A percentile compares a stretch with the other conserved stretches of the same genome.
phyloP scores from a whole-genome alignment of 2,797 vertebrate genomes.

The Hippoglossus hippoglossus region DNA sequence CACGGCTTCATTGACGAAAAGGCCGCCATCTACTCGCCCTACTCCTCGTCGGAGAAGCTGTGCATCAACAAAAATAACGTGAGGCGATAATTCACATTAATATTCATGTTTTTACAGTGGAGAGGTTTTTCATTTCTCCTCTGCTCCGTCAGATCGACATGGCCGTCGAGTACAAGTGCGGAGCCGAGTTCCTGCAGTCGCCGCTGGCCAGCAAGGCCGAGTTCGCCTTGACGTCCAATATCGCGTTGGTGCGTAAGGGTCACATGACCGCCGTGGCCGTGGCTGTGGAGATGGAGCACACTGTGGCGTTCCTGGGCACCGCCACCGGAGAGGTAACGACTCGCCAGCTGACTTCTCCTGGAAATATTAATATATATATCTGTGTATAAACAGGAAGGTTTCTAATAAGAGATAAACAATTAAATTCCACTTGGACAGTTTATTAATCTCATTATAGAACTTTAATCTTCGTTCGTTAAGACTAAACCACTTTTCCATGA shows the following conservation, averaged over 20 bases:
- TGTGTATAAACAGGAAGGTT: no score
- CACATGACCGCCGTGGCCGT: conserved; percentile 90
- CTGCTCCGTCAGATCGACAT: conserved; percentile 31
- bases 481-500: no score
- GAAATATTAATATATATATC: no score
- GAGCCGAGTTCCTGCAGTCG: conserved; percentile 87
- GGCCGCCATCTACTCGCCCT: conserved; percentile 88
- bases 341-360: no score
- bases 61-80: conserved; percentile 62
- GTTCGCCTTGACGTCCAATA: conserved; percentile 73
- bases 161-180: conserved; percentile 59
- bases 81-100: neutral
- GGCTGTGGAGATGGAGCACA: conserved; percentile 86
- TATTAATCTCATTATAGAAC: no score
- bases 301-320: conserved; percentile 91
- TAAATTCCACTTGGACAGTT: no score
- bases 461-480: no score
- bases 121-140: neutral
- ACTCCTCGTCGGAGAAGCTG: conserved; percentile 71
- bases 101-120: no score
- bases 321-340: conserved; percentile 85
- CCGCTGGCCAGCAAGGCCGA: conserved; percentile 90
- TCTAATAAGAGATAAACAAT: no score
- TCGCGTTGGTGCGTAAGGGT: conserved; percentile 74
- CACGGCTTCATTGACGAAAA: conserved; percentile 42